These are phyloP conservation scores for Sceliomorpha sp. DNA, from an alignment of 2,888 invertebrate species.

Conservation along the genomic window DNA sequence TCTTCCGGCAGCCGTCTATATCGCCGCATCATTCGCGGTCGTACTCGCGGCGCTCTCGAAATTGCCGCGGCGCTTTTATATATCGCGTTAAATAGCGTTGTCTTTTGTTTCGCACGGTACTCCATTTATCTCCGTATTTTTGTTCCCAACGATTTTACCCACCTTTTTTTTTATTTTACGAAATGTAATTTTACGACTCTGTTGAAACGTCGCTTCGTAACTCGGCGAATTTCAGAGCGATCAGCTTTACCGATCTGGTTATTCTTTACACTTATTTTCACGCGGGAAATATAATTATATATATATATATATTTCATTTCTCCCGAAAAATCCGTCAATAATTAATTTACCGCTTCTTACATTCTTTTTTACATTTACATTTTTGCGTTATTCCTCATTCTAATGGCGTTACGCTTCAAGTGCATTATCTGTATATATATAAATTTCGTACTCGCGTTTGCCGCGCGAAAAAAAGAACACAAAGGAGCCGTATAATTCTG, in stretches of 20 bases:
- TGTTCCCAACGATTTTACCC: not conserved
- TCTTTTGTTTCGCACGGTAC: slow-evolving; percentile 20
- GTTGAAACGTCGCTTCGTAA: slow-evolving; percentile 6
- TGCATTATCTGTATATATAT: too few relatives aligned
- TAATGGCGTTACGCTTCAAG: too few relatives aligned
- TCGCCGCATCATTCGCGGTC: slow-evolving; percentile 65
- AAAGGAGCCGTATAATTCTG: too few relatives aligned
- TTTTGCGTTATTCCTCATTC: too few relatives aligned
- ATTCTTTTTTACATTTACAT: too few relatives aligned
- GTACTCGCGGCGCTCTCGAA: slow-evolving; percentile 14
- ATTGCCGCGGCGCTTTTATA: slow-evolving; percentile 22
- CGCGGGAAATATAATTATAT: too few relatives aligned
- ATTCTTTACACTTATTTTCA: too few relatives aligned
- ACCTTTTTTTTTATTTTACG: not conserved
- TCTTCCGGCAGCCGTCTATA: slow-evolving; percentile 70
- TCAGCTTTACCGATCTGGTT: slow-evolving; percentile 14
- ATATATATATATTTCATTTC: too few relatives aligned
- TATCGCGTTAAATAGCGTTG: slow-evolving; percentile 19
- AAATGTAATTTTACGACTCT: slow-evolving; percentile 16
- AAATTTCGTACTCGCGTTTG: too few relatives aligned
- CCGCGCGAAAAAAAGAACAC: too few relatives aligned
- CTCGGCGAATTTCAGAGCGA: slow-evolving; percentile 8
- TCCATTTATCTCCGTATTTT: slow-evolving; percentile 6
- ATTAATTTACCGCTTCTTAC: too few relatives aligned
- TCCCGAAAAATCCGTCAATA: too few relatives aligned